Percentiles rank a stretch among this genome's conserved stretches.
phyloP scores from a whole-genome alignment of 2,888 invertebrate genomes.

The Ferdinandea cuprea region DNA sequence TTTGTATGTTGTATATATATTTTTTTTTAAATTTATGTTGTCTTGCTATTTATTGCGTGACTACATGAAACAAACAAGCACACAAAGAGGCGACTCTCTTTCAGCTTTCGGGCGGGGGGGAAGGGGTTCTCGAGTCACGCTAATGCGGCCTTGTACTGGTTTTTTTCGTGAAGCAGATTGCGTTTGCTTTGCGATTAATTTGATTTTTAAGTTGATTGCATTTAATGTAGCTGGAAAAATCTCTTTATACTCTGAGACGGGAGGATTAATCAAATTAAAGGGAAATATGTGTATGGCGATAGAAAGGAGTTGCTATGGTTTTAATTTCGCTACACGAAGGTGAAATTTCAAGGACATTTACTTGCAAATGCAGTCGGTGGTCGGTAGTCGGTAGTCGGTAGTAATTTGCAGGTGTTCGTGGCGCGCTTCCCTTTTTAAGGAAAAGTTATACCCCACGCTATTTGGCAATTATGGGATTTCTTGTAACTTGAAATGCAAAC shows the following conservation, averaged over 20 bases:
- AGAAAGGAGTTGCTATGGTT: slow-evolving; percentile 20
- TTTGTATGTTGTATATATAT: slow-evolving; percentile 43
- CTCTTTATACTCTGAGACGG: slow-evolving; percentile 22
- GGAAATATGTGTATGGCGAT: not conserved
- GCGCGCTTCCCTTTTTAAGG: not conserved
- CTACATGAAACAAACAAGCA: slow-evolving; percentile 46
- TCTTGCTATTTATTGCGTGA: slow-evolving; percentile 62
- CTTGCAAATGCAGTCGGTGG: not conserved
- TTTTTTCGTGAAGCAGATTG: slow-evolving; percentile 44
- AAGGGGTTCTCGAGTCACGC: slow-evolving; percentile 58
- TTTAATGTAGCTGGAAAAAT: slow-evolving; percentile 36
- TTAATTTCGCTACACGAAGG: not conserved
- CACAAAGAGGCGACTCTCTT: not conserved
- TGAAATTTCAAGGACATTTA: slow-evolving; percentile 54
- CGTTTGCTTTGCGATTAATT: slow-evolving; percentile 63
- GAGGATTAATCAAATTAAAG: slow-evolving; percentile 59
- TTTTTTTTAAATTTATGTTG: slow-evolving; percentile 45
- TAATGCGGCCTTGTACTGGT: slow-evolving; percentile 65
- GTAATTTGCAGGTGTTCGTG: slow-evolving; percentile 7
- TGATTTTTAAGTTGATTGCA: slow-evolving; percentile 65
- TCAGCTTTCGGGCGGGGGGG: too few species aligned
- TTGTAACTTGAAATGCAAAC: not conserved
- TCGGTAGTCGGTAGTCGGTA: too few species aligned
- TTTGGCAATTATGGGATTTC: slow-evolving; percentile 15
- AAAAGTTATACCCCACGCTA: slow-evolving; percentile 20